Base-by-base conservation (phyloP, 2,888 invertebrate genomes). In the Camptogramma bilineatum region DNA sequence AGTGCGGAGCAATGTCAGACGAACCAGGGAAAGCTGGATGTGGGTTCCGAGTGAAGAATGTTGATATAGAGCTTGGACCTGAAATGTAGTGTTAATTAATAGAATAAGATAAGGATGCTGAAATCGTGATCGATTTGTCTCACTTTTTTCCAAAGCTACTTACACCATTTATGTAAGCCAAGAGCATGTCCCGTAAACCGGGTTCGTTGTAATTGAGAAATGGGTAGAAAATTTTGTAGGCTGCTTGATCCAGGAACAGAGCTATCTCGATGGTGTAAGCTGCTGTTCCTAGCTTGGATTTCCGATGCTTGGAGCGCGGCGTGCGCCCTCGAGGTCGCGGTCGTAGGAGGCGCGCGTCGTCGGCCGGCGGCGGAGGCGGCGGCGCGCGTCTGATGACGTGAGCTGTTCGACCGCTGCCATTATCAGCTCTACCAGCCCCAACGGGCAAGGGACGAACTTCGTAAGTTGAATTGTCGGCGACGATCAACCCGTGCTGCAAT, bases 11-110 rank as follows among this genome's bases (percentile, higher is more conserved):
- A 97, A 87, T 73, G 97, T 96, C 72, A 97, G 78, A 19, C 96
- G 93, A 24, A 96, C 96, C 46, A 97, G 85, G 0, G 95, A 95
- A 57, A 97, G 84, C 70, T 96, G 95, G 42, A 97, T 91, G 50
- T 89, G 87, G 0, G 92, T 91, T 1, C 96, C 96, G 54, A 96
- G 87, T 28, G 96, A 96, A 0, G 95, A 94, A 82, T 96, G 96
- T 81, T 96, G 96, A 79, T 96, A 97, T n/a, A 96, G 78, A 0
- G 96, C 96, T 90, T 97, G 97, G 0, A 97, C 95, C 95, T 95
- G 84, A 0, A 84, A 81, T 59, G 21, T 56, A 16, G 24, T 9
- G 55, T 51, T 64, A 57, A 63, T 59, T 60, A 57, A 58, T 47
- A 17, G 28, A 17, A 39, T 52, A 21, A 54, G 18, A 18, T 34